A percentile compares a stretch with the other conserved stretches of the same genome.
These are phyloP conservation scores for Morelia viridis DNA, from an alignment of 2,797 vertebrate species.

Conservation along the genomic window DNA sequence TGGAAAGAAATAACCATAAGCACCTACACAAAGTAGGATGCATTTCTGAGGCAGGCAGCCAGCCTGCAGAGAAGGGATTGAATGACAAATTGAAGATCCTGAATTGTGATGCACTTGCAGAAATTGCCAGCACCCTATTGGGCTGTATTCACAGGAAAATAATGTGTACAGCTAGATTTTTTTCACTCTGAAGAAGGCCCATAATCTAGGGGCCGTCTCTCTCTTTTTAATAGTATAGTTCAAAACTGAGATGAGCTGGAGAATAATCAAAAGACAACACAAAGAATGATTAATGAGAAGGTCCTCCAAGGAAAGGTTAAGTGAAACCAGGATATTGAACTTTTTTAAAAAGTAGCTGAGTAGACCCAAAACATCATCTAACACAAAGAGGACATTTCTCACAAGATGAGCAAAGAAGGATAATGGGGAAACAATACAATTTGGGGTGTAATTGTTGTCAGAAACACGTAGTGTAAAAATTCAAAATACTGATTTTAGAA, in stretches of 20 bases:
- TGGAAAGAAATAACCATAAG: conserved; percentile 10
- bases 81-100: conserved; percentile 13
- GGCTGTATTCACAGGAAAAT: background rate
- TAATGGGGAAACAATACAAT: background rate
- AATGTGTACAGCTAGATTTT: background rate
- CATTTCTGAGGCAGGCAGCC: background rate
- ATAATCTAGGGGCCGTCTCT: background rate
- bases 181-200: background rate
- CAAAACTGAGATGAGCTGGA: background rate
- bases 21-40: background rate
- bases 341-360: background rate
- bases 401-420: background rate
- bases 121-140: background rate
- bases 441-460: background rate
- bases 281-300: background rate
- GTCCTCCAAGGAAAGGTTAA: background rate
- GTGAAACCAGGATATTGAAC: background rate
- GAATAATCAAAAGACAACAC: background rate
- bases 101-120: background rate
- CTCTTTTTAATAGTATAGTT: background rate
- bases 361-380: background rate
- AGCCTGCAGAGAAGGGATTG: background rate
- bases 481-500: background rate
- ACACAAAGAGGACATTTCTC: background rate
- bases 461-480: background rate